A percentile compares a stretch with the other conserved stretches of the same genome.
These are phyloP conservation scores for Mobula hypostoma DNA, from an alignment of 2,113 vertebrate species.

Conservation along the genomic window DNA sequence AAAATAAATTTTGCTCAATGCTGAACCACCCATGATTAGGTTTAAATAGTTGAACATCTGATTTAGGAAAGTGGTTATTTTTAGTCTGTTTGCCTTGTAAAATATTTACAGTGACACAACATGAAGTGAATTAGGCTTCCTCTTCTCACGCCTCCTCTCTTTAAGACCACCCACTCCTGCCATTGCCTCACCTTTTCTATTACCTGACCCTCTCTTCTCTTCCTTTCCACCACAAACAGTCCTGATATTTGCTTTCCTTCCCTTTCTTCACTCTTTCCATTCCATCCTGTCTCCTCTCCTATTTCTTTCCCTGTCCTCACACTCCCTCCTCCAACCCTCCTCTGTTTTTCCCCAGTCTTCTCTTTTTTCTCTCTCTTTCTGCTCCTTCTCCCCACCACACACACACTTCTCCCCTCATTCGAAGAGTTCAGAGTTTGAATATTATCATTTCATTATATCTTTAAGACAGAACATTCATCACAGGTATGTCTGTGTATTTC, in stretches of 20 bases:
- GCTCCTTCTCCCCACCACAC: not conserved
- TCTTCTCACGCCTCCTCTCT: not conserved
- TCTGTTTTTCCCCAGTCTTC: not conserved
- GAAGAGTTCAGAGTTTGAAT: not conserved
- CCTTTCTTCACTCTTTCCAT: too few relatives aligned
- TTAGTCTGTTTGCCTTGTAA: not conserved
- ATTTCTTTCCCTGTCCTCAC: not conserved
- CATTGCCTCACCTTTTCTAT: not conserved
- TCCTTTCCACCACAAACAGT: too few relatives aligned
- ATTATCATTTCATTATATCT: too few relatives aligned
- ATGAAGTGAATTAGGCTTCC: not conserved
- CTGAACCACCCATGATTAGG: not conserved
- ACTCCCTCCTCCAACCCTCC: not conserved
- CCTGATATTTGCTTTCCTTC: too few relatives aligned
- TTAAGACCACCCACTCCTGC: too few relatives aligned
- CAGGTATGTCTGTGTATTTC: too few relatives aligned
- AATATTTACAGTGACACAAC: not conserved
- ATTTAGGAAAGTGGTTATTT: not conserved
- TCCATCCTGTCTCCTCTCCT: too few relatives aligned
- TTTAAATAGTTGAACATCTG: not conserved
- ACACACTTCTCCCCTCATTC: not conserved
- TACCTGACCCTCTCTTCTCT: not conserved
- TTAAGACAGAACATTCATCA: too few relatives aligned
- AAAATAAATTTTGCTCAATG: not conserved
- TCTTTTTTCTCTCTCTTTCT: not conserved